Percentiles rank a stretch among this genome's conserved stretches.
Evolutionary conservation across 1,140 invertebrate species (phyloP).

Genomic region (Chrysomallon squamiferum): DNA sequence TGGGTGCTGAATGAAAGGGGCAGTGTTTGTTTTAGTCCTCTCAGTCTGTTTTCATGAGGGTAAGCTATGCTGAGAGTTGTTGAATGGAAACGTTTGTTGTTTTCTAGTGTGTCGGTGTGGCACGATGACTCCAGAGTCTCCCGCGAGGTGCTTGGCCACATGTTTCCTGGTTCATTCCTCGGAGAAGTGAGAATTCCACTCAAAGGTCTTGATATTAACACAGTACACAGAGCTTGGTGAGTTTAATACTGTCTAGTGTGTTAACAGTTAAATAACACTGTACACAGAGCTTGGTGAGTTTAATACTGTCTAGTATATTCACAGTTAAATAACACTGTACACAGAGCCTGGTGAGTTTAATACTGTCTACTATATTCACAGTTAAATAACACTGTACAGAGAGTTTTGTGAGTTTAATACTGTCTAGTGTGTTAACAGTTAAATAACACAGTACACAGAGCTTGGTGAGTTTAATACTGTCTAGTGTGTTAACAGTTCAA

Average conservation of each 20-base stretch:
- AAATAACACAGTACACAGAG: no score
- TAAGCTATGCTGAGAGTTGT: no score
- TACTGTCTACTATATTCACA: no score
- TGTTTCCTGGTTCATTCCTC: constrained; percentile 75
- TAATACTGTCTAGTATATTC: no score
- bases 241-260: background rate
- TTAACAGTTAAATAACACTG: no score
- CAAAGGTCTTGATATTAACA: constrained; percentile 66
- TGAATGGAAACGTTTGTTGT: no score
- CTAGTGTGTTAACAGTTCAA: no score
- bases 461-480: no score
- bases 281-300: constrained; percentile 59
- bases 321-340: constrained; percentile 25
- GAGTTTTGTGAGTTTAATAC: constrained; percentile 52
- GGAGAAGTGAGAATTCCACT: constrained; percentile 84
- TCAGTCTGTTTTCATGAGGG: no score
- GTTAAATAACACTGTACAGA: constrained; percentile 38
- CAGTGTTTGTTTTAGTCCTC: no score
- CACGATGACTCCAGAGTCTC: constrained; percentile 72
- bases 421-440: no score
- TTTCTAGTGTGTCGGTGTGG: constrained; percentile 79
- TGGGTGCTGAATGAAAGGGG: no score
- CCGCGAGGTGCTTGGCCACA: constrained; percentile 71
- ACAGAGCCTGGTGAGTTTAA: constrained; percentile 57
- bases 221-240: constrained; percentile 59